Conservation (phyloP, 2,888 invertebrate genomes). For the Melolontha melolontha region DNA sequence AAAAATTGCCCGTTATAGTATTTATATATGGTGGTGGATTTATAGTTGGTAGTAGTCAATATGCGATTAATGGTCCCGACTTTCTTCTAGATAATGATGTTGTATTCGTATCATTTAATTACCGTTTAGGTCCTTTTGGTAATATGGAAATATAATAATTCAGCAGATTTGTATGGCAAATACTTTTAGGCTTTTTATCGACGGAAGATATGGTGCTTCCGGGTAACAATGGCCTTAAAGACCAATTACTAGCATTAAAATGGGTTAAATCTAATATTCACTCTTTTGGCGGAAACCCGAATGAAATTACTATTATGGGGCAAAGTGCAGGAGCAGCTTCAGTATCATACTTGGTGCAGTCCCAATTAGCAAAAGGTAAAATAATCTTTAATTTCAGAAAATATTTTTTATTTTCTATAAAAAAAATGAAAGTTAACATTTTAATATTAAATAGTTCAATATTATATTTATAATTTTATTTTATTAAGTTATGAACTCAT, state of each 20-base stretch:
- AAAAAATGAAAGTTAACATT: too few species aligned
- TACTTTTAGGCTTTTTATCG: constrained; percentile 29
- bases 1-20: background rate
- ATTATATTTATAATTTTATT: too few species aligned
- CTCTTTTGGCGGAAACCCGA: constrained; percentile 41
- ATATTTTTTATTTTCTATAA: too few species aligned
- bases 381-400: too few species aligned
- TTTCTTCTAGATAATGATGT: constrained; percentile 3
- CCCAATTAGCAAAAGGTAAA: constrained; percentile 34
- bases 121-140: constrained; percentile 9
- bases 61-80: background rate
- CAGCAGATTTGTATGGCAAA: too few species aligned
- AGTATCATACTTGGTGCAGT: constrained; percentile 22
- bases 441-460: too few species aligned
- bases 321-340: constrained; percentile 38
- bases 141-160: background rate
- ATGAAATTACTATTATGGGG: constrained; percentile 39
- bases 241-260: constrained; percentile 35
- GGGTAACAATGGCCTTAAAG: constrained; percentile 39
- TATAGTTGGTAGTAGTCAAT: background rate
- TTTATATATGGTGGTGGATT: background rate
- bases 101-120: constrained; percentile 3
- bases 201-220: constrained; percentile 32
- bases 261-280: constrained; percentile 42
- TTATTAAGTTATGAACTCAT: background rate